Evolutionary conservation across 2,113 vertebrate species (phyloP).

Genomic region (Coryphaenoides rupestris): DNA sequence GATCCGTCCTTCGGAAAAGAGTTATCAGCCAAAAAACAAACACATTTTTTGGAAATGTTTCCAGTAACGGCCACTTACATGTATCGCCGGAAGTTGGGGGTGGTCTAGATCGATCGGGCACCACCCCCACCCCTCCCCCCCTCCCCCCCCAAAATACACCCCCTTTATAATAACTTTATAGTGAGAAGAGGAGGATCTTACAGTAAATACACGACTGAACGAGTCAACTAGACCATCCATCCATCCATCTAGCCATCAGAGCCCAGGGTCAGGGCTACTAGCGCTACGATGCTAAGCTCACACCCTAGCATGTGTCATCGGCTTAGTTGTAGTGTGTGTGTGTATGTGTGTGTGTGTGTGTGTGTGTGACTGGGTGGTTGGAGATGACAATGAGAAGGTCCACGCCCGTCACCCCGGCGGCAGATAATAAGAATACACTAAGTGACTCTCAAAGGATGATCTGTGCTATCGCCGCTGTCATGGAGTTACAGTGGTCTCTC

Average conservation of each 20-base stretch:
- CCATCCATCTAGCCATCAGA: slow-evolving; percentile 17
- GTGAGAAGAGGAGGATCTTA: no score
- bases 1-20: no score
- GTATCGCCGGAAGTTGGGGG: no score
- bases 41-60: no score
- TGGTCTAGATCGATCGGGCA: no score
- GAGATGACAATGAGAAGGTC: slow-evolving; percentile 7
- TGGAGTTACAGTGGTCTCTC: slow-evolving; percentile 27
- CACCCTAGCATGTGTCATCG: slow-evolving; percentile 53
- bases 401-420: slow-evolving; percentile 25
- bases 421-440: slow-evolving; percentile 47
- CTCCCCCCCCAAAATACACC: no score
- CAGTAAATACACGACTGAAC: no score
- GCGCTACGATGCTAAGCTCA: slow-evolving; percentile 65
- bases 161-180: no score
- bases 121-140: no score
- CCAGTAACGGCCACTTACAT: no score
- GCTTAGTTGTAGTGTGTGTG: slow-evolving; percentile 6
- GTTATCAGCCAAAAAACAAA: no score
- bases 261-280: slow-evolving; percentile 51
- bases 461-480: slow-evolving; percentile 41
- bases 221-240: no score
- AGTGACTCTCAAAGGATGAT: slow-evolving; percentile 61
- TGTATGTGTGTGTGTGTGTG: slow-evolving; percentile 5
- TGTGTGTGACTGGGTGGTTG: slow-evolving; percentile 7